Percentiles rank a stretch among this genome's conserved stretches.
Evolutionary conservation across 2,888 invertebrate genomes (phyloP).

Genomic region (Autographa pulchrina): DNA sequence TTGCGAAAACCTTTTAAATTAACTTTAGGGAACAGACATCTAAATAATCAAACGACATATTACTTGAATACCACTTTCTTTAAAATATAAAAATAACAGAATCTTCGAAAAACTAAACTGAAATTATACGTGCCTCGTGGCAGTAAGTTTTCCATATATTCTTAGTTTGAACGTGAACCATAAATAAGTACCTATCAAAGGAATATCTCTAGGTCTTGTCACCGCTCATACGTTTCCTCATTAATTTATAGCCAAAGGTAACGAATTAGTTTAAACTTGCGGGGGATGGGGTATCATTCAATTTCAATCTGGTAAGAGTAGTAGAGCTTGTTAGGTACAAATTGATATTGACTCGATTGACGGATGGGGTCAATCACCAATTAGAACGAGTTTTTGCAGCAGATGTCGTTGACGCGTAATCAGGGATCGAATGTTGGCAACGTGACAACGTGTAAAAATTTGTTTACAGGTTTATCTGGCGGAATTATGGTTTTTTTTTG

Average conservation of each 20-base stretch:
- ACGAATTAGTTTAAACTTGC: slow-evolving; percentile 47
- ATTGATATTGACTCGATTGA: slow-evolving; percentile 75
- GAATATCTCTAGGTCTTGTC: neutral
- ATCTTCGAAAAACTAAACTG: no score
- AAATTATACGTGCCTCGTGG: neutral
- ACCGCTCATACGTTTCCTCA: neutral
- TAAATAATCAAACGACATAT: no score
- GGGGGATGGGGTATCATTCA: slow-evolving; percentile 65
- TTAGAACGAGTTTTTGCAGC: slow-evolving; percentile 68
- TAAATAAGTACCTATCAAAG: neutral
- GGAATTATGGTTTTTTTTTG: slow-evolving; percentile 9
- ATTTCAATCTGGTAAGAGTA: slow-evolving; percentile 70
- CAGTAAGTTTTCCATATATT: neutral
- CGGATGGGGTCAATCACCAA: slow-evolving; percentile 77
- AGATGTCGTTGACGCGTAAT: slow-evolving; percentile 46
- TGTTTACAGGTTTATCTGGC: slow-evolving; percentile 22
- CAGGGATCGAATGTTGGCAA: slow-evolving; percentile 43
- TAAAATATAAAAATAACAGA: no score
- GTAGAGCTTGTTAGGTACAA: slow-evolving; percentile 68
- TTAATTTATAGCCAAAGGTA: slow-evolving; percentile 4
- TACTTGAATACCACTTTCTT: no score
- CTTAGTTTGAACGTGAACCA: neutral
- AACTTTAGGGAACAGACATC: no score
- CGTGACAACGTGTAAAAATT: slow-evolving; percentile 32
- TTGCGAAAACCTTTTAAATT: slow-evolving; percentile 39